These are phyloP conservation scores for Chloroceryle aenea DNA, from an alignment of 2,113 vertebrate genomes.

Conservation along the genomic window DNA sequence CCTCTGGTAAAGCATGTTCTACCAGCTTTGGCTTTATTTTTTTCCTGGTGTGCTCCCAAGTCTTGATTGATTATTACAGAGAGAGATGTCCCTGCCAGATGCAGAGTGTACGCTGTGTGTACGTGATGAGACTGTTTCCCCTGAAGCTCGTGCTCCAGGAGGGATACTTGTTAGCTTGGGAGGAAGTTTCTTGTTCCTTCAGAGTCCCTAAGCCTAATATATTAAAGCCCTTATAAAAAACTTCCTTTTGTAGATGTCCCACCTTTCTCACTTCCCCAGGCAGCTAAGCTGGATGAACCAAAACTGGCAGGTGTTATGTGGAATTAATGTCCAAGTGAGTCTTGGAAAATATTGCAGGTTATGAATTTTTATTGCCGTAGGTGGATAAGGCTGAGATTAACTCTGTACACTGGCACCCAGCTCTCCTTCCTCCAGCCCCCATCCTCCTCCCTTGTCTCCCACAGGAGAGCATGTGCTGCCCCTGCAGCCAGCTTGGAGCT, in stretches of 20 bases:
- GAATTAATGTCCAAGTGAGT: background rate
- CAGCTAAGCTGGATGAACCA: background rate
- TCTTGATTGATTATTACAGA: background rate
- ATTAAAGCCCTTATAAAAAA: background rate
- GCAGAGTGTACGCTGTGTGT: background rate
- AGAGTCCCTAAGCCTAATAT: background rate
- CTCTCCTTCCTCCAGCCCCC: background rate
- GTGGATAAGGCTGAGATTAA: background rate
- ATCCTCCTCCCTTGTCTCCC: background rate
- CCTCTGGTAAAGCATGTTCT: background rate
- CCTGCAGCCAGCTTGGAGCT: background rate
- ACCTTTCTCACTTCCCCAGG: background rate
- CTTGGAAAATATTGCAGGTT: background rate
- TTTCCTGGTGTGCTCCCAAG: background rate
- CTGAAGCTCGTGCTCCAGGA: background rate
- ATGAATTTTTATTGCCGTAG: background rate
- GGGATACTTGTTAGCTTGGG: accelerated
- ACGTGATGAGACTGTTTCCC: accelerated
- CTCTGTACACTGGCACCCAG: background rate
- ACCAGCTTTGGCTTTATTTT: background rate
- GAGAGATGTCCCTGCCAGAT: background rate
- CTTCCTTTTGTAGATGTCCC: background rate
- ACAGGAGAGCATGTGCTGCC: background rate
- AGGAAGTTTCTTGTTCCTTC: background rate
- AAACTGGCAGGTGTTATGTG: background rate